phyloP scores from a whole-genome alignment of 2,113 vertebrate genomes.

The Gobiocypris rarus region DNA sequence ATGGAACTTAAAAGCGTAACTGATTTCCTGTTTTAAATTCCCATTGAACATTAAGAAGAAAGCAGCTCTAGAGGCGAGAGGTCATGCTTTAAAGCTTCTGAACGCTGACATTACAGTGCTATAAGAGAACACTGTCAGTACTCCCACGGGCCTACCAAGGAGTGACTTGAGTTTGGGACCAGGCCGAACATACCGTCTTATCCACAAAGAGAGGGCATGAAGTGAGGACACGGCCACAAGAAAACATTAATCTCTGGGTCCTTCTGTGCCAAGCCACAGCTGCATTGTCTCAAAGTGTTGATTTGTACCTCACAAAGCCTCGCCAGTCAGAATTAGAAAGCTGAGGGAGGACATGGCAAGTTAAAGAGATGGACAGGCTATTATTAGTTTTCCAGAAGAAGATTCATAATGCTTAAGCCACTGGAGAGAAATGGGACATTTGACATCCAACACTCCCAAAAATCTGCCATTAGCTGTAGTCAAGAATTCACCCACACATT shows the following conservation, averaged over 20 bases:
- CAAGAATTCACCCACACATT: constrained; percentile 2
- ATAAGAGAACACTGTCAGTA: constrained; percentile 5
- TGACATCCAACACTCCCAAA: constrained; percentile 35
- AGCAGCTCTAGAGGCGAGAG: not conserved
- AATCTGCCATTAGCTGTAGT: not conserved
- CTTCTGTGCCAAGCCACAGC: constrained; percentile 51
- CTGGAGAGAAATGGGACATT: constrained; percentile 7
- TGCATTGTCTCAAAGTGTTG: constrained; percentile 56
- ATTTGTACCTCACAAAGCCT: constrained; percentile 47
- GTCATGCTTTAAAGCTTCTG: constrained; percentile 2
- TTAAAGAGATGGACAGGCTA: constrained; percentile 24
- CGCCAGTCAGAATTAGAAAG: constrained; percentile 24
- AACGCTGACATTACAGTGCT: not conserved
- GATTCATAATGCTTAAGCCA: constrained; percentile 1
- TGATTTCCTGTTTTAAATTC: constrained; percentile 27
- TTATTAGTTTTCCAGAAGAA: constrained; percentile 38
- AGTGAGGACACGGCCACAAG: constrained; percentile 27
- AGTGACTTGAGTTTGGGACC: constrained; percentile 13
- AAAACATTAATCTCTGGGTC: constrained; percentile 21
- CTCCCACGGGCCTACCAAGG: not conserved
- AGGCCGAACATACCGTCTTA: constrained; percentile 4
- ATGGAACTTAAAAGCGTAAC: constrained; percentile 3
- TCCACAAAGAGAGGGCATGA: not conserved
- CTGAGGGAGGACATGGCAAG: constrained; percentile 26
- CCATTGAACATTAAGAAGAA: not conserved